Evolutionary conservation across 2,113 vertebrate species (phyloP), one percentile per base, ranked within the genome.

Genomic region (Puffinus mauretanicus): DNA sequence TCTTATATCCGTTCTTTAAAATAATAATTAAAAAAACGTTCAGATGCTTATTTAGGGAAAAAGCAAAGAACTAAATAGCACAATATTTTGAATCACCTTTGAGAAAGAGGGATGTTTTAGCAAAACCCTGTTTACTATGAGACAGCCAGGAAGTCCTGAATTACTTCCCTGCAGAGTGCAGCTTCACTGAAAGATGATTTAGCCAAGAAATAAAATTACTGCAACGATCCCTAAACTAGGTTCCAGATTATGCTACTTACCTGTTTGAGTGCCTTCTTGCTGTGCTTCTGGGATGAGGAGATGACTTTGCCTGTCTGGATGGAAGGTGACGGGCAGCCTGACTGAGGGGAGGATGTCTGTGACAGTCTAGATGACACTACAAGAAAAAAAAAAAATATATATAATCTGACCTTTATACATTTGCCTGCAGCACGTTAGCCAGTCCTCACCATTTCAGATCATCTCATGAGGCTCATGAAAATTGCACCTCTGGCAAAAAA

Each of bases 251-350:
- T 29, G 42, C 19, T 22, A 5, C 55, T 85, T 97, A 99, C 99
- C 99, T 99, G 99, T 88, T 99, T 99, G 69, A 99, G 97, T 13
- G 99, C 99, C 96, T 99, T 99, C 98, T 99, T 99, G 99, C 99
- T 99, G 98, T 99, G 99, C 98, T 99, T 99, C 99, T 99, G 99
- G 11, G 99, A 99, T 25, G 98, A 98, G 72, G 99, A 99, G 98
- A 99, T 99, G 97, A 98, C 98, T 98, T 99, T 99, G 96, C 97
- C 97, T 88, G 98, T 92, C 58, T 99, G 97, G 81, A 99, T 98
- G 86, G 99, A 98, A 19, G 99, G 99, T 20, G 99, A 99, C 0
- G 99, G 98, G 93, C 99, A 99, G 91, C 98, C 98, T 8, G 99
- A 97, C 97, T 99, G 99, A 3, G 99, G 99, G 72, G 99, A 99